These are phyloP conservation scores for Stegana nigrithorax DNA, from an alignment of 2,888 invertebrate species.

Conservation along the genomic window DNA sequence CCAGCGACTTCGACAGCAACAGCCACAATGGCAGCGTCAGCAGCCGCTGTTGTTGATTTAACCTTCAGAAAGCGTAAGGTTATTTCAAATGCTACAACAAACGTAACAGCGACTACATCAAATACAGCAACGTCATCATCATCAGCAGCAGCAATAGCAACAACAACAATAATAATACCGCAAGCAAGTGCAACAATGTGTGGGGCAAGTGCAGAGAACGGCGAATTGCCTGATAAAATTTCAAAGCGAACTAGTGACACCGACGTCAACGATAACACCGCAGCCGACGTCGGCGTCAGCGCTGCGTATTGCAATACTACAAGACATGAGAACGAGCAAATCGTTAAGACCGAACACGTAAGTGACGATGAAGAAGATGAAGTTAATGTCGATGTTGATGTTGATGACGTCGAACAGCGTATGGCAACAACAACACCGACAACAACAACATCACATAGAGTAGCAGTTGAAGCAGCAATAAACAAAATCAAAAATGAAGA, in stretches of 20 bases:
- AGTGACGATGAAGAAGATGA: constrained; percentile 42
- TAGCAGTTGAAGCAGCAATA: constrained; percentile 12
- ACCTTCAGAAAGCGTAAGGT: constrained; percentile 62
- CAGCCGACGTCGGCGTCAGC: too few species aligned
- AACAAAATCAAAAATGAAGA: neutral
- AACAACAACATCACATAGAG: neutral
- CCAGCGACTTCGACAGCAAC: neutral
- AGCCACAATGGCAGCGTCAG: neutral
- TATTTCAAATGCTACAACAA: neutral
- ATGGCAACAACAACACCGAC: constrained; percentile 24
- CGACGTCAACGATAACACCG: neutral
- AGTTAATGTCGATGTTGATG: constrained; percentile 41
- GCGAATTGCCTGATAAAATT: constrained; percentile 51
- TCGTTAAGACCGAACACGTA: constrained; percentile 19
- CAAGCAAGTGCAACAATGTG: constrained; percentile 20
- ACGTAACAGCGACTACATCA: too few species aligned
- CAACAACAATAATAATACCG: neutral
- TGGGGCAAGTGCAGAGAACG: constrained; percentile 18
- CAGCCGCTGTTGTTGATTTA: constrained; percentile 53
- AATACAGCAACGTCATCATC: too few species aligned
- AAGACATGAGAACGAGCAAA: too few species aligned
- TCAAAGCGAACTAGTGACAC: constrained; percentile 36
- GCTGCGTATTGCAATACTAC: too few species aligned
- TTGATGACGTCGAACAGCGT: constrained; percentile 41
- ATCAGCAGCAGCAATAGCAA: too few species aligned